A percentile compares a stretch with the other conserved stretches of the same genome.
These are phyloP conservation scores for Zootermopsis nevadensis DNA, from an alignment of 2,888 invertebrate species.

Conservation along the genomic window DNA sequence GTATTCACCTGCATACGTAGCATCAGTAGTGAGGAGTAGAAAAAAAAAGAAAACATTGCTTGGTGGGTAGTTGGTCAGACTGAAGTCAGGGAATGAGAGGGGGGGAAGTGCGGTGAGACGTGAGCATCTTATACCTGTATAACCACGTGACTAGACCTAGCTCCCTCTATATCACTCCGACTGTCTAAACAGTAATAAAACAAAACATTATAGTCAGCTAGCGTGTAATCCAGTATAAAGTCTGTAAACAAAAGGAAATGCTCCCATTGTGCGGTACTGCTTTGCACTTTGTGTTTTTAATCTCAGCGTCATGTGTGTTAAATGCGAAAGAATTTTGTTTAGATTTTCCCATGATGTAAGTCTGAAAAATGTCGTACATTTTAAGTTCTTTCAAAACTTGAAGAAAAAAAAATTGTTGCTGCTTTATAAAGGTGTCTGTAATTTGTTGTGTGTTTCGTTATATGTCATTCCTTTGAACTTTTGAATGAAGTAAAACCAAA, in stretches of 20 bases:
- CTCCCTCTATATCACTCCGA: background rate
- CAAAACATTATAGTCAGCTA: slow-evolving; percentile 63
- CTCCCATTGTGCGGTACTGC: background rate
- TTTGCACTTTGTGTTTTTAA: background rate
- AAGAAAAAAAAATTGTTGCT: too few relatives aligned
- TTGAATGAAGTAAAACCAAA: too few relatives aligned
- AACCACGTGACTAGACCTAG: slow-evolving; percentile 1
- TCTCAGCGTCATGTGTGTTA: too few relatives aligned
- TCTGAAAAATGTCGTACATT: too few relatives aligned
- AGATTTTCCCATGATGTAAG: background rate
- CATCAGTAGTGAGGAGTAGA: background rate
- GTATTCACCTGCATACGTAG: slow-evolving; percentile 20
- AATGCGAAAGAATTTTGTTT: background rate
- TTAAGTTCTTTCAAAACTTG: too few relatives aligned
- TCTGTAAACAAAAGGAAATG: background rate
- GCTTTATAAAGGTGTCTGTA: too few relatives aligned
- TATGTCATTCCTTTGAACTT: too few relatives aligned
- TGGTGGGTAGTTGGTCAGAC: slow-evolving; percentile 38
- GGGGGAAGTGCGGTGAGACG: background rate
- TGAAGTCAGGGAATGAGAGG: slow-evolving; percentile 14
- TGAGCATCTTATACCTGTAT: background rate
- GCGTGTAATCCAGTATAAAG: background rate
- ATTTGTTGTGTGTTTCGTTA: too few relatives aligned
- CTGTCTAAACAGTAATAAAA: slow-evolving; percentile 58
- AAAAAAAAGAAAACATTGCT: background rate